Evolutionary conservation across 2,888 invertebrate species (phyloP).

Genomic region (Eupithecia abbreviata): DNA sequence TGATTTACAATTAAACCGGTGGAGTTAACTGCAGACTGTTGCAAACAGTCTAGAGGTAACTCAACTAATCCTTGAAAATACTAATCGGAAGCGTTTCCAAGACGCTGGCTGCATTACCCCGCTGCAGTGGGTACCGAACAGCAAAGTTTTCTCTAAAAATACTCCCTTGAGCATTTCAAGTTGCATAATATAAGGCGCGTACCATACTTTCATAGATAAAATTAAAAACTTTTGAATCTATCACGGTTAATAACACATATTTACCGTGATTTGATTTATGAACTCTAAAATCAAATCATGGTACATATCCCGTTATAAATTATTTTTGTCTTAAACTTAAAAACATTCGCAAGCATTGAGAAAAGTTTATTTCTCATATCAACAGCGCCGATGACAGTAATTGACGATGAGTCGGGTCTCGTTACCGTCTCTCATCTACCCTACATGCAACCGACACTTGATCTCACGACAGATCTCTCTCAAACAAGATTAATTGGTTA

Average conservation of each 20-base stretch:
- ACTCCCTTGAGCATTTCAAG: no score
- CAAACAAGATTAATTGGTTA: slow-evolving; percentile 41
- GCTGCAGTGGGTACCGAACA: not conserved
- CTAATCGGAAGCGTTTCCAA: not conserved
- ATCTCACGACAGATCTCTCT: slow-evolving; percentile 35
- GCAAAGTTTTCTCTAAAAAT: not conserved
- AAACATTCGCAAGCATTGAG: not conserved
- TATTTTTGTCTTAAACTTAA: no score
- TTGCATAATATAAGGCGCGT: no score
- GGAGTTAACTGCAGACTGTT: not conserved
- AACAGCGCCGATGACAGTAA: not conserved
- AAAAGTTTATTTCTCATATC: not conserved
- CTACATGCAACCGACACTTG: slow-evolving; percentile 26
- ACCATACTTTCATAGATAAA: no score
- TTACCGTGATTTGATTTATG: no score
- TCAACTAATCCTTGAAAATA: not conserved
- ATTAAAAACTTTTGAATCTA: no score
- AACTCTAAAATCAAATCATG: no score
- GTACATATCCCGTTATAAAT: no score
- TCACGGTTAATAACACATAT: no score
- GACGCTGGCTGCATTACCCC: not conserved
- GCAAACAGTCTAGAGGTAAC: not conserved
- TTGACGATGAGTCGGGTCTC: not conserved
- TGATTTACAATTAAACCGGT: not conserved
- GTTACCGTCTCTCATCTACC: slow-evolving; percentile 3